Evolutionary conservation across 1,140 invertebrate genomes (phyloP), one percentile per base, ranked within the genome.

Genomic region (Sweltsa coloradensis): DNA sequence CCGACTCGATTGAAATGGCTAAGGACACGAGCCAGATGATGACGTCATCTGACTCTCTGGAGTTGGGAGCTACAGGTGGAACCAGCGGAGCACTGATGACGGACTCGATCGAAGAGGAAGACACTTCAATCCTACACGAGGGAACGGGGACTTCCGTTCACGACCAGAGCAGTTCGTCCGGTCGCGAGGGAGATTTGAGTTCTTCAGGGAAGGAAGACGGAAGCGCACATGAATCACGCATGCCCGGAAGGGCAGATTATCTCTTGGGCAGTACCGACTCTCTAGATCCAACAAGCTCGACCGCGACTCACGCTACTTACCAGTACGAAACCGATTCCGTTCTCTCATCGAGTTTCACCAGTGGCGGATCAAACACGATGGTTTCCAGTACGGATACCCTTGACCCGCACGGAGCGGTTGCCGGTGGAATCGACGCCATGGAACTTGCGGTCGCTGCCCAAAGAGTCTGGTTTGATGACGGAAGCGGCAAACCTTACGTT

Each of bases 241-340:
- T 34, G 46, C 68, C 64, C 53, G 67, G 64, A n/a, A 67, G 69
- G 39, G 44, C 51, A 41, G 75, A 78, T 47, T 56, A 72, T 31
- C 74, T 80, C 70, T 58, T 75, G 16, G 77, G 76, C n/a, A 81
- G 78, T 55, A 79, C 75, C 2, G 78, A 79, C 50, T 81, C 78
- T 44, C 53, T 80, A 16, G 78, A 80, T 51, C 76, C 76, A 7
- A 78, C 79, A 0, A 84, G 80, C 55, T 85, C 83, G 2, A 81
- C 81, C 13, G 83, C 81, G 0, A 86, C 83, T 0, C 76, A 83
- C 57, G 84, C 84, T 14, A 86, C 83, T n/a, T 86, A 83, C 57
- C 83, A 85, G 55, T 83, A 81, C 56, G 83, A 86, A 62, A 81
- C 79, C 1, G 83, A 87, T 56, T 86, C 84, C 0, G 73, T 83